Evolutionary conservation across 2,113 vertebrate species (phyloP).

Genomic region (Pseudorhombus dupliciocellatus): DNA sequence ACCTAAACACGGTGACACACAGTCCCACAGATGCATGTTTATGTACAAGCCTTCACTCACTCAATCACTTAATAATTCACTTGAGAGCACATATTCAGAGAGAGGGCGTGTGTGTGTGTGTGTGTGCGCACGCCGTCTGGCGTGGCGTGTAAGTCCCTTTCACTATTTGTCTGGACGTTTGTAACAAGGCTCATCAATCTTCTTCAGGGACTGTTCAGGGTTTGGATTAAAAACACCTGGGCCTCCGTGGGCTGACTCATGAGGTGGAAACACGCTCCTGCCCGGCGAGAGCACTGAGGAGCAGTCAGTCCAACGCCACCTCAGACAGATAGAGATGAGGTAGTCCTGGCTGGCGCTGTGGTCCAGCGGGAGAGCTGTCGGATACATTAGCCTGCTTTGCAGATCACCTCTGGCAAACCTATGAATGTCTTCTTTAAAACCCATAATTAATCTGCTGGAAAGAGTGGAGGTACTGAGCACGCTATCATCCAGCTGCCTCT

Average conservation of each 20-base stretch:
- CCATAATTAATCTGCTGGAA: conserved; percentile 31
- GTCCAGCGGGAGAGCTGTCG: conserved; percentile 44
- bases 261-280: conserved; percentile 72
- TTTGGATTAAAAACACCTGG: conserved; percentile 80
- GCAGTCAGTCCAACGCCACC: conserved; percentile 49
- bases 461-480: background rate
- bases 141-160: conserved; percentile 58
- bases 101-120: background rate
- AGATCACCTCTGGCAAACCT: conserved; percentile 6
- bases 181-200: conserved; percentile 82
- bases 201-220: conserved; percentile 69
- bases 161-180: conserved; percentile 76
- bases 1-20: conserved; percentile 11
- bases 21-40: conserved; percentile 41
- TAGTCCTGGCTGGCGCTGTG: conserved; percentile 43
- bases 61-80: conserved; percentile 58
- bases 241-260: conserved; percentile 63
- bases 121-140: conserved; percentile 53
- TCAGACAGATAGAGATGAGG: conserved; percentile 65
- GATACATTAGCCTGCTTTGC: conserved; percentile 47
- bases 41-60: conserved; percentile 46
- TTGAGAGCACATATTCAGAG: conserved; percentile 40
- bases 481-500: background rate
- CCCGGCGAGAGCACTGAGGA: conserved; percentile 67
- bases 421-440: conserved; percentile 25